Conservation (phyloP, 2,797 vertebrate species). For the Sciurus carolinensis region DNA sequence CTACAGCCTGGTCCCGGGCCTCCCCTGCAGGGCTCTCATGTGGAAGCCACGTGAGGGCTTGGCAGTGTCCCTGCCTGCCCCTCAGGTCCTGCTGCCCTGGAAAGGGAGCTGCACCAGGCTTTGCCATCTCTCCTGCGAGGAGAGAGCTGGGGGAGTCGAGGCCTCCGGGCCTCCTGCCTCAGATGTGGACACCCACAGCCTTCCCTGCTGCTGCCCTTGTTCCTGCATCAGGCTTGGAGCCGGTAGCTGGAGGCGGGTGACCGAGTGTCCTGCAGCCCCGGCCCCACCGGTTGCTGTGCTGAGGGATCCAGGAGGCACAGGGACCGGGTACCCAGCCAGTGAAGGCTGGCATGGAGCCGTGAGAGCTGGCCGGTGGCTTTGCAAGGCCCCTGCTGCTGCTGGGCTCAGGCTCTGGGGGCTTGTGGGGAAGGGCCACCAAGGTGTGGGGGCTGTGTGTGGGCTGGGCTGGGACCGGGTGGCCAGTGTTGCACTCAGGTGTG, state of each 20-base stretch:
- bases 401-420: too few relatives aligned
- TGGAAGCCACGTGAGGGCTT: rapidly evolving
- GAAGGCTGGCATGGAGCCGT: too few relatives aligned
- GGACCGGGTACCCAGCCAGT: too few relatives aligned
- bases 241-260: background rate
- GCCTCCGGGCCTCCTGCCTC: rapidly evolving
- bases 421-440: background rate
- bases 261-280: background rate
- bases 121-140: rapidly evolving
- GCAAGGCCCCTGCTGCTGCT: rapidly evolving
- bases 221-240: background rate
- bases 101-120: rapidly evolving
- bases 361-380: too few relatives aligned
- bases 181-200: rapidly evolving
- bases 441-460: rapidly evolving
- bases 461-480: rapidly evolving
- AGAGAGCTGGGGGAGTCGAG: background rate
- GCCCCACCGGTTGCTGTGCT: background rate
- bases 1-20: rapidly evolving
- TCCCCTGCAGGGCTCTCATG: background rate
- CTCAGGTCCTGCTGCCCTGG: background rate
- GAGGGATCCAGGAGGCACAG: too few relatives aligned
- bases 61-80: background rate
- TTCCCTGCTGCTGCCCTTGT: background rate
- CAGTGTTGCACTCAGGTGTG: rapidly evolving